Evolutionary conservation across 1,140 invertebrate genomes (phyloP), one percentile per base, ranked within the genome.

Genomic region (Magallana angulata): DNA sequence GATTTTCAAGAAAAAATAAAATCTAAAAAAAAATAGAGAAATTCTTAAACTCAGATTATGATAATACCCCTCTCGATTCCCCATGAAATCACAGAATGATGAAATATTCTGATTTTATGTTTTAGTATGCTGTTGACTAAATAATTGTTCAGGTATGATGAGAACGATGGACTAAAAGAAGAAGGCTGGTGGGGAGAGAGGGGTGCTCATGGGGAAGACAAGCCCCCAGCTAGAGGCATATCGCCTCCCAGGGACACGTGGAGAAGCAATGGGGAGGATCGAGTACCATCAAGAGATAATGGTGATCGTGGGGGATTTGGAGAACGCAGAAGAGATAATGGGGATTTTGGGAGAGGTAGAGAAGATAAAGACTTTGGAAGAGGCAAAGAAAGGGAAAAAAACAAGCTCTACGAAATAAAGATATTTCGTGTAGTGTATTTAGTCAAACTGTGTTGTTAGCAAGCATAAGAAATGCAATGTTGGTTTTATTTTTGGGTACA

Each of bases 201-300:
- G 36, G 16, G 11, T n/a, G 59, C n/a, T 58, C 30, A 4, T 8
- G 48, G 30, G 36, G 36, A 62, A 9, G 58, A 60, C 58, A 64
- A 30, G 48, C 60, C 58, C 11, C 58, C 58, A 85, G 8, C 48
- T 48, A 48, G 60, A 30, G 60, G 62, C 3, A 14, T 18, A 12
- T 60, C 84, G 56, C 48, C 84, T 4, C 85, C 71, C 11, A n/a
- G 57, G 56, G 87, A 88, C 36, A 62, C 57, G 12, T 88, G 87
- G 87, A 82, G 84, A 56, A 80, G 82, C 16, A 64, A 24, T 7
- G 82, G 84, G 71, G 80, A 82, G 1, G 83, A 82, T 80, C 12
- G 71, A 82, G 30, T 14, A 58, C 62, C 64, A 62, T 82, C 48
- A 24, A 82, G 81, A n/a, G 30, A 76, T 24, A 11, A 24, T 36